Evolutionary conservation across 1,140 invertebrate genomes (phyloP), one percentile per base, ranked within the genome.

Genomic region (Eciton burchellii): DNA sequence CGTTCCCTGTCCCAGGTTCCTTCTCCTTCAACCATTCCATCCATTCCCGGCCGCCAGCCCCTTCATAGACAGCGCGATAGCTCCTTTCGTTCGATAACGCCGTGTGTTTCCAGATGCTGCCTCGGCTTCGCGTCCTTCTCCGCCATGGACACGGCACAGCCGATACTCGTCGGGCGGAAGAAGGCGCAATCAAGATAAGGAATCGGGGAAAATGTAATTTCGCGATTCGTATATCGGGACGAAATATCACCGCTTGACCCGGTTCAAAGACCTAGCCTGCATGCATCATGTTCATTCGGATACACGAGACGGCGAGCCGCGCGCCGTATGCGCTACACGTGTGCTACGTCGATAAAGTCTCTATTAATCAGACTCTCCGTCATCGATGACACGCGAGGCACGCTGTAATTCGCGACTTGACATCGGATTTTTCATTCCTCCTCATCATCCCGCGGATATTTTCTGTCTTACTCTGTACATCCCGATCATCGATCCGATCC

Each of bases 121-220:
- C n/a, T 5, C 19, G 29, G 0, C 11, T 68, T 77, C 41, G 5
- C 26, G n/a, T n/a, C 26, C 29, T n/a, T 19, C 29, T 47, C 21
- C 12, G 21, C 24, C 43, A 24, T 29, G 54, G 41, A 73, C n/a
- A n/a, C 52, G 57, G 41, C 35, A 14, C 54, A 9, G 26, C n/a
- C 26, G 26, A 74, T 35, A 21, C 6, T 52, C 71, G 5, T 60
- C 72, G 21, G 45, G 12, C 45, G 52, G 21, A 70, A 81, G 41
- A 72, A 47, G 41, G 21, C 16, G 45, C 43, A 52, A 65, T 76
- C 45, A 19, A 65, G 29, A 76, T 41, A 16, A 65, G 57, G 26
- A 76, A 76, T 63, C 71, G 45, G 47, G 19, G 14, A 76, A 76
- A 65, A 76, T 52, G 45, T 65, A 63, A 76, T 43, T 65, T 45